phyloP scores from a whole-genome alignment of 2,797 vertebrate species.

The Cuniculus paca region DNA sequence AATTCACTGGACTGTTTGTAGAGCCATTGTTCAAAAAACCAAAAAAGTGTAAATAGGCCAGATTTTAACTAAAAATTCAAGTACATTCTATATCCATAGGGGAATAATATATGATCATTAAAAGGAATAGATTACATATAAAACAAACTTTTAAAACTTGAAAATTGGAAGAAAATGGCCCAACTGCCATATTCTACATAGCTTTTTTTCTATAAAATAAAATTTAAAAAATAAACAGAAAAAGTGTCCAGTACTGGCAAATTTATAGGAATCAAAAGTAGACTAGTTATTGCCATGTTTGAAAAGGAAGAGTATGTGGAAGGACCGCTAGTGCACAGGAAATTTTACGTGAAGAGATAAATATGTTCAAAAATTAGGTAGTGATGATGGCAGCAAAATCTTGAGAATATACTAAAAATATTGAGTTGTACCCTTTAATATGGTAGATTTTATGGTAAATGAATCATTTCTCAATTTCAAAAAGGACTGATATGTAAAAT shows the following conservation, averaged over 20 bases:
- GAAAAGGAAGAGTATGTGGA: rapidly evolving
- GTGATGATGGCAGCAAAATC: not conserved
- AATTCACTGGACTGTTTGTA: not conserved
- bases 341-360: too few relatives aligned
- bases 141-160: not conserved
- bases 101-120: not conserved
- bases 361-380: not conserved
- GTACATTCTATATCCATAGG: not conserved
- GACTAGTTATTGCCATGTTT: not conserved
- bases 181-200: not conserved
- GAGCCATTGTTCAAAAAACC: not conserved
- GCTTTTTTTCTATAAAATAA: not conserved
- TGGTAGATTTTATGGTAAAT: not conserved
- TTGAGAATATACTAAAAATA: not conserved
- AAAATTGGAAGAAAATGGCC: not conserved
- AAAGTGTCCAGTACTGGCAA: not conserved
- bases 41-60: not conserved
- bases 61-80: not conserved
- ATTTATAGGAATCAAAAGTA: too few relatives aligned
- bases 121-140: not conserved
- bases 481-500: not conserved
- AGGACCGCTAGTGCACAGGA: not conserved
- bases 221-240: not conserved
- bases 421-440: not conserved
- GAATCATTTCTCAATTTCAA: not conserved